Base-by-base conservation (phyloP, 1,140 invertebrate species). In the Drosophila miranda region DNA sequence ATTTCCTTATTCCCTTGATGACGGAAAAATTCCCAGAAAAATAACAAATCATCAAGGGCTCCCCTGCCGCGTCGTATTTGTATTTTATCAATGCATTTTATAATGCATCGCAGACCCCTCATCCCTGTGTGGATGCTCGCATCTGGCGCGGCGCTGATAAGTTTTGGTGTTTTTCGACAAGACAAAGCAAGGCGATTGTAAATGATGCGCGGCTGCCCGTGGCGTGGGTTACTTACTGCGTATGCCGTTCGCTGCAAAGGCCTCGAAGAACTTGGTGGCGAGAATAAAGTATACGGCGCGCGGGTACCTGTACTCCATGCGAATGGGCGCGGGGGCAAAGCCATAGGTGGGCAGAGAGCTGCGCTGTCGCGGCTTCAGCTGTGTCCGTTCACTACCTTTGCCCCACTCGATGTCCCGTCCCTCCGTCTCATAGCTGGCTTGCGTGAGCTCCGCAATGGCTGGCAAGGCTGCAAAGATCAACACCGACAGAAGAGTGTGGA, bases 241-340 rank as follows among this genome's bases (percentile, higher is more conserved):
- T 42, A 91, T 90, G 49, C 90, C 90, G 53, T 91, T 91, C 1
- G 90, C 90, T 2, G 89, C 88, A 61, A 91, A 90, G 3, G 90
- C 90, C 59, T 91, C 90, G 26, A 91, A 91, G 53, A 91, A 91
- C 59, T 91, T 91, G 6, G 90, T 84, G 16, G 75, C 60, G 26
- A 91, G 51, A 16, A 91, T 66, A 42, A 91, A 91, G 30, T 57
- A 74, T 0, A 91, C 90, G 4, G 90, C 90, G 3, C 70, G 66
- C 16, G 90, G 90, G 63, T 91, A 91, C 50, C 58, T 80, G 56
- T 80, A 77, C 23, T 86, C 68, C 52, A 82, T 41, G 2, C 53
- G 51, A 45, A 83, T 75, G 21, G 73, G 60, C 23, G 70, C 57
- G 13, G 79, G 71, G 6, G 79, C 73, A 53, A 75, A 63, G 3